A percentile compares a stretch with the other conserved stretches of the same genome.
phyloP scores from a whole-genome alignment of 2,888 invertebrate species.

The Acleris sparsana region DNA sequence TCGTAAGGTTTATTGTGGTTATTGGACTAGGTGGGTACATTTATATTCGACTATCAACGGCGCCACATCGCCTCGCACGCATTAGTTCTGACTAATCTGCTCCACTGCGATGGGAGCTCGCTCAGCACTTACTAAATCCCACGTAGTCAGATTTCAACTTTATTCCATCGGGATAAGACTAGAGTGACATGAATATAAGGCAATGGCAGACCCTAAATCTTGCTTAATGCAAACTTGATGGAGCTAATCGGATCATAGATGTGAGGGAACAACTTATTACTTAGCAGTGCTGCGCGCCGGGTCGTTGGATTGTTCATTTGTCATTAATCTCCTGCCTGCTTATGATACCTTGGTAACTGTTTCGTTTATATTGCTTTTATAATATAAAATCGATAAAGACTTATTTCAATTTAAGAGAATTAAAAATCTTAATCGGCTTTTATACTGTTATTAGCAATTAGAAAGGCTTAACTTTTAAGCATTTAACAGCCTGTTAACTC shows the following conservation, averaged over 20 bases:
- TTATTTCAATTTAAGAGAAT: too few relatives aligned
- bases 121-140: constrained; percentile 11
- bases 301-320: constrained; percentile 10
- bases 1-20: constrained; percentile 2
- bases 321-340: constrained; percentile 16
- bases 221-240: constrained; percentile 31
- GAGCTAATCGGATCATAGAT: constrained; percentile 31
- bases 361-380: constrained; percentile 8
- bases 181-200: not conserved
- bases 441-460: too few relatives aligned
- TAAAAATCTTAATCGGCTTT: too few relatives aligned
- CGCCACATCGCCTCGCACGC: constrained; percentile 12
- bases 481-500: too few relatives aligned
- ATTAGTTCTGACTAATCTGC: constrained; percentile 34
- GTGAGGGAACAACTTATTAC: constrained; percentile 27
- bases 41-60: constrained; percentile 10
- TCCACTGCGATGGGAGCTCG: constrained; percentile 16
- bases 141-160: constrained; percentile 1
- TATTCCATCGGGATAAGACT: constrained; percentile 9
- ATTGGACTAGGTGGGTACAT: not conserved
- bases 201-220: constrained; percentile 15
- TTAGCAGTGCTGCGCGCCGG: constrained; percentile 6
- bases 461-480: too few relatives aligned
- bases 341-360: constrained; percentile 4
- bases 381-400: not conserved